Percentiles rank a stretch among this genome's conserved stretches.
phyloP scores from a whole-genome alignment of 2,113 vertebrate genomes.

The Haemorhous mexicanus region DNA sequence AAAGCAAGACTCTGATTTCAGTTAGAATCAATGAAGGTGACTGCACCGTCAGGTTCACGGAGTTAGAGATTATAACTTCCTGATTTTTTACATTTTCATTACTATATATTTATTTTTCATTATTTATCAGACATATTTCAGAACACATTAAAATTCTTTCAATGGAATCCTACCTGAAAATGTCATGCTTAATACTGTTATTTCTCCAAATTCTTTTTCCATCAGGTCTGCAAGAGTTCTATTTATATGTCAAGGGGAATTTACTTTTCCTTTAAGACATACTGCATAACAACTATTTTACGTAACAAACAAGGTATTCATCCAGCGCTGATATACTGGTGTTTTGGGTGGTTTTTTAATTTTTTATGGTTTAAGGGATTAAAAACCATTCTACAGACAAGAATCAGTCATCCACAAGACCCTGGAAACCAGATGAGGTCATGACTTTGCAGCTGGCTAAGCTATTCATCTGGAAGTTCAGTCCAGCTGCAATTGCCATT shows the following conservation, averaged over 20 bases:
- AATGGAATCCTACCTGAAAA: background rate
- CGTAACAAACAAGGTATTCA: slow-evolving; percentile 57
- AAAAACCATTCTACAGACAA: slow-evolving; percentile 13
- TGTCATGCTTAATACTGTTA: background rate
- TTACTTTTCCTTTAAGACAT: background rate
- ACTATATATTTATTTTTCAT: background rate
- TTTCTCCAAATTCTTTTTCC: background rate
- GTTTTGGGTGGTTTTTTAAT: background rate
- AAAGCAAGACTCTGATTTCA: background rate
- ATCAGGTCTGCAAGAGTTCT: background rate
- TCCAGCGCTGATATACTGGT: slow-evolving; percentile 47
- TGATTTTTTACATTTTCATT: background rate
- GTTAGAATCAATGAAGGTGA: background rate
- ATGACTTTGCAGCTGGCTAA: slow-evolving; percentile 41
- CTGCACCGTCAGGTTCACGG: background rate
- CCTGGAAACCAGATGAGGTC: slow-evolving; percentile 50
- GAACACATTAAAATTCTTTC: background rate
- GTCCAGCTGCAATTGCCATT: slow-evolving; percentile 26
- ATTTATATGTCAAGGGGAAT: background rate
- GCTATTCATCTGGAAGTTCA: slow-evolving; percentile 22
- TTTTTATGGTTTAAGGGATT: slow-evolving; percentile 31
- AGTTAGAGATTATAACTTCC: background rate
- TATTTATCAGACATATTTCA: background rate
- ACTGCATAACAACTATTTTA: background rate
- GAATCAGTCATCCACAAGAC: background rate